Conservation (phyloP, 2,888 invertebrate species). For the Nomada fabriciana region DNA sequence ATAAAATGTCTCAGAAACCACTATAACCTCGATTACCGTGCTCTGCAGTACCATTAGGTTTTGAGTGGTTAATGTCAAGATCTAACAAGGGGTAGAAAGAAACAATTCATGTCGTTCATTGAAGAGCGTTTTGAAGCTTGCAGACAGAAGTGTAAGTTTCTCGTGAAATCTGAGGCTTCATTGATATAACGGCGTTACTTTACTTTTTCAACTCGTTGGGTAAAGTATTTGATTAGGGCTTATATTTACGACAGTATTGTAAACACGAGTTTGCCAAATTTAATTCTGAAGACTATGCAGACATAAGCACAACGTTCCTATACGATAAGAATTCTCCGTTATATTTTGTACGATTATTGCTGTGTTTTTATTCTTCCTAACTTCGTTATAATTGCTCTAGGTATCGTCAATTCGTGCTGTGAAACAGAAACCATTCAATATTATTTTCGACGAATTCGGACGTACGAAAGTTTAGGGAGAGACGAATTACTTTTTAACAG, state of each 20-base stretch:
- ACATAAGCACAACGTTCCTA: slow-evolving; percentile 31
- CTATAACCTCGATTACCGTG: slow-evolving; percentile 65
- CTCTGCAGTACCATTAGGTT: slow-evolving; percentile 40
- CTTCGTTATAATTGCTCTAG: not conserved
- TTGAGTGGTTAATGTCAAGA: slow-evolving; percentile 14
- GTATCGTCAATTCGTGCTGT: not conserved
- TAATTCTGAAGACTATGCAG: slow-evolving; percentile 15
- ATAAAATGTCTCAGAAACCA: slow-evolving; percentile 84
- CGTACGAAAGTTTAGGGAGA: not conserved
- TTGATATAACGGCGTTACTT: not conserved
- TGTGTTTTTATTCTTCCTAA: slow-evolving; percentile 9
- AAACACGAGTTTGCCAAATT: slow-evolving; percentile 2
- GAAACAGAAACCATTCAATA: slow-evolving; percentile 8
- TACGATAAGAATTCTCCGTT: slow-evolving; percentile 30
- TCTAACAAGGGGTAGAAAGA: not conserved
- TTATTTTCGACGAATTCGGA: not conserved
- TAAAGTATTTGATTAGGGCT: not conserved
- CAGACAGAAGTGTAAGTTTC: not conserved
- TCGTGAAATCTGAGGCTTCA: not conserved
- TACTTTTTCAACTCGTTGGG: no score
- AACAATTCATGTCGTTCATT: slow-evolving; percentile 2
- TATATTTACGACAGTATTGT: slow-evolving; percentile 8
- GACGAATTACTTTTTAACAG: not conserved
- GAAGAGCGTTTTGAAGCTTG: not conserved
- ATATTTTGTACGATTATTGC: slow-evolving; percentile 17